Base-by-base conservation (phyloP, 2,113 vertebrate species). In the Rhabdomys dilectus region DNA sequence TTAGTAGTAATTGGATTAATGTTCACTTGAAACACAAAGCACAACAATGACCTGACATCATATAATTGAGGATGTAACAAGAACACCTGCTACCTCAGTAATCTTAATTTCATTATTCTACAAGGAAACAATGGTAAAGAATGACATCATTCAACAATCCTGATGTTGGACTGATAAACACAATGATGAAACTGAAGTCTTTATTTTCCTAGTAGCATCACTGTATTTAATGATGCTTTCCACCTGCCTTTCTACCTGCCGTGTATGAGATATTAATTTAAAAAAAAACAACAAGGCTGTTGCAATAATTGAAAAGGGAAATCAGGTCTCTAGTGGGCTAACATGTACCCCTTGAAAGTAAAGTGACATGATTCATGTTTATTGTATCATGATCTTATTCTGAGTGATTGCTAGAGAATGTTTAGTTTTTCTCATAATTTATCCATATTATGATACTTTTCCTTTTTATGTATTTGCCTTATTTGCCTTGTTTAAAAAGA, bases 21-120 rank as follows among this genome's bases (percentile, higher is more conserved):
- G 1, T 56, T 75, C 24, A 9, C 34, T 22, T 72, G 34, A 78
- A 88, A 91, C 16, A 26, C 26, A 26, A 29, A 89, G 2, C 12
- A 60, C 0, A 87, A 2, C 58, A 92, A 64, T 93, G 68, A 60
- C 26, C 0, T 51, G 34, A 0, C 15, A 3, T 51, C 87, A 88
- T 29, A 42, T 24, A 88, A n/a, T 19, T 92, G 93, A 73, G 0
- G 0, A 1, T 88, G 8, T 51, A 51, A 8, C 9, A 85, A 51
- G 3, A 89, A 73, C 1, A 3, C 0, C 0, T 0, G 29, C 53
- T 7, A 39, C 78, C 93, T 82, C 5, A 2, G 3, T 21, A 75
- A 86, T 5, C 2, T 4, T 76, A 3, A 58, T 22, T 93, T 77
- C 80, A 9, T 48, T 87, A 4, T 22, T 85, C n/a, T 81, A 4